phyloP scores from a whole-genome alignment of 2,797 vertebrate genomes.

The Mormyrops boulengeri region DNA sequence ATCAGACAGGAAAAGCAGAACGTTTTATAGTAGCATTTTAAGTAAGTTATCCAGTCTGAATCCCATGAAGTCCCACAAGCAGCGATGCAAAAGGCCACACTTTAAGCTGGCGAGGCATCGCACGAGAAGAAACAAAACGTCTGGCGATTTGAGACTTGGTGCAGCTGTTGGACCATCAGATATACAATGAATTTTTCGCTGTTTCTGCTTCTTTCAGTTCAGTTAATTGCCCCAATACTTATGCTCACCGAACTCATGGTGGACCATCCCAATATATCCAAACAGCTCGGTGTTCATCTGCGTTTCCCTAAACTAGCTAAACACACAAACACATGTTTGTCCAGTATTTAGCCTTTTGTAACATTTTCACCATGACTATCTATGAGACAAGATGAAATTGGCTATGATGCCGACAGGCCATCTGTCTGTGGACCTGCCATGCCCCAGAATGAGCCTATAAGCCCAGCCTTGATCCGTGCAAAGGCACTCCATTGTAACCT shows the following conservation, averaged over 20 bases:
- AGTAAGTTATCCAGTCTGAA: background rate
- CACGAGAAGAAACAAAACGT: background rate
- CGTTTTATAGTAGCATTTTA: background rate
- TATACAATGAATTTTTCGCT: background rate
- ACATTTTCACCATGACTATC: background rate
- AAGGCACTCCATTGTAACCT: background rate
- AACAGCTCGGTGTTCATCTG: background rate
- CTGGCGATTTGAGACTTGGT: background rate
- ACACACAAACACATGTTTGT: background rate
- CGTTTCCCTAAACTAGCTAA: background rate
- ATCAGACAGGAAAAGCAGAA: background rate
- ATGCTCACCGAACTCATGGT: background rate
- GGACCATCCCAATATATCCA: background rate
- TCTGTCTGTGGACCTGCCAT: background rate
- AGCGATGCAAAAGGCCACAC: background rate
- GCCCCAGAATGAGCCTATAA: background rate
- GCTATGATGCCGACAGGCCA: background rate
- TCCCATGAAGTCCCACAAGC: background rate
- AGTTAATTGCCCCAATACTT: background rate
- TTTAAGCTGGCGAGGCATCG: background rate
- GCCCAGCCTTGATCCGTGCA: background rate
- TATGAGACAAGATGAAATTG: background rate
- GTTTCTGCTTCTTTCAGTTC: background rate
- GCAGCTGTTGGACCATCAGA: background rate
- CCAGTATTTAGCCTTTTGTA: background rate